Percentiles rank a stretch among this genome's conserved stretches.
These are phyloP conservation scores for Urocyon cinereoargenteus DNA, from an alignment of 2,797 vertebrate species.

Conservation along the genomic window DNA sequence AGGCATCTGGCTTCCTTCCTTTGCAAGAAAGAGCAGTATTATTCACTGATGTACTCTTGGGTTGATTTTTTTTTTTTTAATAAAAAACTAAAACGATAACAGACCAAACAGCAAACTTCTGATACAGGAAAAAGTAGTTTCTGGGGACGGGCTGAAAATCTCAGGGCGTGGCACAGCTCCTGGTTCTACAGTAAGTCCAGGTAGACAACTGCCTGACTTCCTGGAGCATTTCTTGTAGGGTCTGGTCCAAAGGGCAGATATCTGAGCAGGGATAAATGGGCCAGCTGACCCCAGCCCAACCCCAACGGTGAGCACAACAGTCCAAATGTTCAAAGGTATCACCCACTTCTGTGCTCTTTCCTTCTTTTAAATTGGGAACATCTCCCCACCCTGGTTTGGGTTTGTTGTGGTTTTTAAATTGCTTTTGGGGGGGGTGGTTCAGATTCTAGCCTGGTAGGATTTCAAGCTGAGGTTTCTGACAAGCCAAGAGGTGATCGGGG, in stretches of 20 bases:
- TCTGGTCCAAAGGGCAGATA: background rate
- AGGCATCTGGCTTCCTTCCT: background rate
- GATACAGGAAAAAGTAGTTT: background rate
- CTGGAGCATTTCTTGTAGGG: background rate
- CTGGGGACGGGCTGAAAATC: background rate
- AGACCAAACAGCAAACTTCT: background rate
- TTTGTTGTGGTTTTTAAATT: background rate
- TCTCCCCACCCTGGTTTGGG: background rate
- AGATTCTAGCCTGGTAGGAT: background rate
- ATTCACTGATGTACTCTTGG: background rate
- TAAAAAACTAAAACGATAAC: background rate
- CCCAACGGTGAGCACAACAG: rapidly evolving
- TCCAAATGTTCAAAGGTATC: background rate
- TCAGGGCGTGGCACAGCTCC: background rate
- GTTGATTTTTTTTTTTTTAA: background rate
- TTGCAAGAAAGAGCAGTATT: background rate
- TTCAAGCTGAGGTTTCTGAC: constrained; percentile 66
- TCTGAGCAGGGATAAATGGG: rapidly evolving
- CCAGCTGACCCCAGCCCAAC: background rate
- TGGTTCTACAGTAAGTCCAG: background rate
- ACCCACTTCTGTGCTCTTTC: background rate
- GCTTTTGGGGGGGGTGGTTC: background rate
- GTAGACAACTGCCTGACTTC: background rate
- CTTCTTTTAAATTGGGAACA: background rate
- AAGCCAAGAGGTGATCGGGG: background rate